Evolutionary conservation across 2,888 invertebrate genomes (phyloP).

Genomic region (Pycnomerus fuliginosus): DNA sequence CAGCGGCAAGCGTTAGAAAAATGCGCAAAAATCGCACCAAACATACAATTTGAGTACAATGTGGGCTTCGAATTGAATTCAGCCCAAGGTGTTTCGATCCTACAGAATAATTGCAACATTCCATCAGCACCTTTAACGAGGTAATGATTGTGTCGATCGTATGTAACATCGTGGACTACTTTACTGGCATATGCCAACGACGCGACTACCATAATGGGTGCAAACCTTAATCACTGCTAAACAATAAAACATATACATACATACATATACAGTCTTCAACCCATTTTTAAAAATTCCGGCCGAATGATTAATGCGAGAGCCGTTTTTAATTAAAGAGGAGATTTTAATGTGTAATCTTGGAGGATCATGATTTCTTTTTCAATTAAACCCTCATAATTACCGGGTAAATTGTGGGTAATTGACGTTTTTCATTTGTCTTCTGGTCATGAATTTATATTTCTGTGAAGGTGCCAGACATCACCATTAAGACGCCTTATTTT

Average conservation of each 20-base stretch:
- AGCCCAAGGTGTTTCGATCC: constrained; percentile 1
- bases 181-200: constrained; percentile 1
- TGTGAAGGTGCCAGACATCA: too few relatives aligned
- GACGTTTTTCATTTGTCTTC: constrained; percentile 10
- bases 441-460: too few relatives aligned
- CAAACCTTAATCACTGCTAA: too few relatives aligned
- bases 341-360: constrained; percentile 1
- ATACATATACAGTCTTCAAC: too few relatives aligned
- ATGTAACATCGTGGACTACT: not conserved
- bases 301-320: constrained; percentile 6
- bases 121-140: constrained; percentile 12
- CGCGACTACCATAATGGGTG: too few relatives aligned
- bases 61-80: too few relatives aligned
- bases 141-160: constrained; percentile 1
- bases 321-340: not conserved
- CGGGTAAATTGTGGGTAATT: constrained; percentile 11
- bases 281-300: not conserved
- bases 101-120: constrained; percentile 6
- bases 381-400: constrained; percentile 14
- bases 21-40: too few relatives aligned
- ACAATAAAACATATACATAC: too few relatives aligned
- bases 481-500: constrained; percentile 7
- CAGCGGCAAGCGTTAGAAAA: too few relatives aligned
- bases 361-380: constrained; percentile 2
- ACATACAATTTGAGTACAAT: too few relatives aligned